These are phyloP conservation scores for Oxystoma pomonae DNA, from an alignment of 2,888 invertebrate genomes.

Conservation along the genomic window DNA sequence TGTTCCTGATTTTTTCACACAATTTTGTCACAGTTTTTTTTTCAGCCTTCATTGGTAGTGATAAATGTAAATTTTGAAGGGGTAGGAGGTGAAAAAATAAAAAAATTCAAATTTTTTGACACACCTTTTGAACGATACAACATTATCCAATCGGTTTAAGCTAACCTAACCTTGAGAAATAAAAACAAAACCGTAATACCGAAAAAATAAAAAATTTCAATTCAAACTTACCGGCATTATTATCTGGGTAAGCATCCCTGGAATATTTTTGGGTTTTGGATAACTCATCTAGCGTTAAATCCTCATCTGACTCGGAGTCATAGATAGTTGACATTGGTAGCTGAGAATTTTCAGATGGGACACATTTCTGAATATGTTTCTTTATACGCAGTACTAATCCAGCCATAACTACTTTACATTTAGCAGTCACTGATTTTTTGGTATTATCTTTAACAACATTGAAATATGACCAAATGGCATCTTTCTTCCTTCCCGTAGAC, in stretches of 20 bases:
- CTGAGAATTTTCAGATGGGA: conserved; percentile 6
- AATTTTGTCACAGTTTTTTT: not conserved
- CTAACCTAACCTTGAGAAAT: not conserved
- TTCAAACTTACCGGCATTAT: not conserved
- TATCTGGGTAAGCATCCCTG: not conserved
- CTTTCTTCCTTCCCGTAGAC: conserved; percentile 1
- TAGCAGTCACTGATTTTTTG: too few relatives aligned
- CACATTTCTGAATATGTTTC: conserved; percentile 5
- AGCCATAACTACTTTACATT: not conserved
- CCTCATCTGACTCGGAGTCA: too few relatives aligned
- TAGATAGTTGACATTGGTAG: conserved; percentile 3
- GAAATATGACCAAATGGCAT: conserved; percentile 1
- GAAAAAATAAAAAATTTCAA: not conserved
- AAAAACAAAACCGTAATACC: conserved; percentile 1
- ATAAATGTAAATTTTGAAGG: not conserved
- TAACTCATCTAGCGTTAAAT: not conserved
- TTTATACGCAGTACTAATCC: conserved; percentile 6
- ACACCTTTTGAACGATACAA: conserved; percentile 1
- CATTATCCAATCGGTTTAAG: not conserved
- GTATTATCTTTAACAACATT: not conserved
- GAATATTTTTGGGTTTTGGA: not conserved
- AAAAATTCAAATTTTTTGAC: not conserved
- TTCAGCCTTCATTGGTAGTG: too few relatives aligned
- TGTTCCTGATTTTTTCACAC: not conserved
- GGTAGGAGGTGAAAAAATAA: too few relatives aligned